phyloP scores from a whole-genome alignment of 2,797 vertebrate genomes.

The Chromobotia macracanthus region DNA sequence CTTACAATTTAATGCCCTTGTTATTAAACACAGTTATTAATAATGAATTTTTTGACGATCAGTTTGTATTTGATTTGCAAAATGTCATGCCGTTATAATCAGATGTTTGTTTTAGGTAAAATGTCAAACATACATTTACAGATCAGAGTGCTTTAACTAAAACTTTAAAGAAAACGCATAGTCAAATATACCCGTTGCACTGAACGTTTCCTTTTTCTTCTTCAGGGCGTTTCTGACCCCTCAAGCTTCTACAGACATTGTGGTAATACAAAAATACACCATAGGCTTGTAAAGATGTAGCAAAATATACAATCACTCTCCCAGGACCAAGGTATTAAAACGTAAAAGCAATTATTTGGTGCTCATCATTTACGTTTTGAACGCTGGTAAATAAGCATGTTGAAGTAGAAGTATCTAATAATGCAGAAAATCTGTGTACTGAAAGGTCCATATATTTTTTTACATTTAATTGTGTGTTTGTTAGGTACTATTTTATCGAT shows the following conservation, averaged over 20 bases:
- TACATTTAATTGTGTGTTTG: conserved; percentile 5
- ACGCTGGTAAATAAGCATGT: background rate
- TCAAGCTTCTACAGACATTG: conserved; percentile 73
- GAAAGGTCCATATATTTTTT: background rate
- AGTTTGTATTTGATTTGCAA: background rate
- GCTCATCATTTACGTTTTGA: background rate
- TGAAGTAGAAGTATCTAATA: background rate
- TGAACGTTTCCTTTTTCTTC: background rate
- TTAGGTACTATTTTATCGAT: conserved; percentile 74
- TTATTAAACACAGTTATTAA: background rate
- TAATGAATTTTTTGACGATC: background rate
- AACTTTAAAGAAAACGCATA: background rate
- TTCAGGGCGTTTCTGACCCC: conserved; percentile 72
- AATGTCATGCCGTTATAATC: background rate
- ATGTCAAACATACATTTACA: background rate
- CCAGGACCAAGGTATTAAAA: no score
- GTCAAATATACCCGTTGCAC: background rate
- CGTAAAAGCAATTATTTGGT: no score
- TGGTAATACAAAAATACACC: conserved; percentile 69
- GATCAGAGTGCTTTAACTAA: background rate
- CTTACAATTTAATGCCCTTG: background rate
- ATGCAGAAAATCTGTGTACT: no score
- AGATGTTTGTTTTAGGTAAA: background rate
- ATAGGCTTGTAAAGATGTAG: background rate
- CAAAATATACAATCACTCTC: no score